Conservation (phyloP, 2,888 invertebrate genomes). For the Chrysolina americana region DNA sequence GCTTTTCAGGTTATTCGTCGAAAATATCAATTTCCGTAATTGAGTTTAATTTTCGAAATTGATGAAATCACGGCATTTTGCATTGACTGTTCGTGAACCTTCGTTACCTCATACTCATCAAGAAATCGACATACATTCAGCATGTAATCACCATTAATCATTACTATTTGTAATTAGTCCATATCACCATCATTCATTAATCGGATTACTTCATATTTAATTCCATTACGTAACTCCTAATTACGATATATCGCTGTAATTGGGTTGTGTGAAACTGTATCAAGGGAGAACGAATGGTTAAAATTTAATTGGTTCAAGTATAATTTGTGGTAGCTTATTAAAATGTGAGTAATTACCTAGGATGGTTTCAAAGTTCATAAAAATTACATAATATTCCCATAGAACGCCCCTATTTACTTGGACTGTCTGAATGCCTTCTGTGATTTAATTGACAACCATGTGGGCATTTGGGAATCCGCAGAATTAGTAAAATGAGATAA, state of each 20-base stretch:
- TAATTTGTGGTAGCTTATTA: slow-evolving; percentile 14
- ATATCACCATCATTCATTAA: slow-evolving; percentile 29
- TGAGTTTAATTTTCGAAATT: too few species aligned
- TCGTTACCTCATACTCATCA: neutral
- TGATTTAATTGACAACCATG: neutral
- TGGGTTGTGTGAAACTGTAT: slow-evolving; percentile 30
- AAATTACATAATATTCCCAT: neutral
- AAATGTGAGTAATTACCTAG: slow-evolving; percentile 2
- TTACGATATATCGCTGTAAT: slow-evolving; percentile 14
- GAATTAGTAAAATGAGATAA: neutral
- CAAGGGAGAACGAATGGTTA: slow-evolving; percentile 33
- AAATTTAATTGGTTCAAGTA: slow-evolving; percentile 9
- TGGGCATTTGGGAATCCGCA: neutral
- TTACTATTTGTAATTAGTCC: neutral
- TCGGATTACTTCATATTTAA: slow-evolving; percentile 30
- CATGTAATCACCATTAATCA: slow-evolving; percentile 5
- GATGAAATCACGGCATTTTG: too few species aligned
- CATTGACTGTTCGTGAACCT: neutral
- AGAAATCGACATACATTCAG: neutral
- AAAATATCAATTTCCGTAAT: too few species aligned
- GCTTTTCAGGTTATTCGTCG: too few species aligned
- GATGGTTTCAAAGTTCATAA: neutral
- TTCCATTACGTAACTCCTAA: slow-evolving; percentile 30
- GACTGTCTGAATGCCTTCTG: neutral
- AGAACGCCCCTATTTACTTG: slow-evolving; percentile 1